Conservation (phyloP, 2,888 invertebrate species). For the Agrotis ipsilon region DNA sequence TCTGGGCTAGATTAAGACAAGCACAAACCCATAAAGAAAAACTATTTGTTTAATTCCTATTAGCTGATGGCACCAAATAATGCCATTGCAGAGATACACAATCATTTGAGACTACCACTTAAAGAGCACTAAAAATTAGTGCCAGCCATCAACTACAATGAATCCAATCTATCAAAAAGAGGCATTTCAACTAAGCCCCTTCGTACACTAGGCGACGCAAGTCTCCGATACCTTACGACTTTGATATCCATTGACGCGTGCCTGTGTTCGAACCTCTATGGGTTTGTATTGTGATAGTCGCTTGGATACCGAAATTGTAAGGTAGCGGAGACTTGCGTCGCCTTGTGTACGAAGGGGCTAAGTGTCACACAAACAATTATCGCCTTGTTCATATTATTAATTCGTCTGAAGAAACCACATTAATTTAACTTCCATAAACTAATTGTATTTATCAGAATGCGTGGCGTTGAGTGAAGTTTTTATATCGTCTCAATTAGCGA, state of each 20-base stretch:
- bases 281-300: no score
- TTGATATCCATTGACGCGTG: no score
- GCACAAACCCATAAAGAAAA: no score
- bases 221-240: no score
- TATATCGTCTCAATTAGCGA: conserved; percentile 68
- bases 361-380: conserved; percentile 20
- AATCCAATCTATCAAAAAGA: conserved; percentile 27
- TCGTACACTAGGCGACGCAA: no score
- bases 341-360: no score
- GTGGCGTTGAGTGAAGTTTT: conserved; percentile 63
- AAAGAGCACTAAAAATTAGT: not conserved
- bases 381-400: conserved; percentile 41
- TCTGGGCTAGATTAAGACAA: no score
- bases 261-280: no score
- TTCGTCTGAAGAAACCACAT: conserved; percentile 45
- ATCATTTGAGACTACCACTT: not conserved
- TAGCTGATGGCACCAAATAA: not conserved
- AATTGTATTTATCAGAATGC: conserved; percentile 66
- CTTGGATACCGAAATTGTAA: no score
- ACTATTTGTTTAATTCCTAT: not conserved
- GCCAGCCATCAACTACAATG: not conserved
- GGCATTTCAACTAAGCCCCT: conserved; percentile 8
- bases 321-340: no score
- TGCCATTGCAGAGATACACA: not conserved
- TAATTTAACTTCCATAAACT: conserved; percentile 64